Percentiles rank a stretch among this genome's conserved stretches.
Conservation (phyloP, 2,888 invertebrate species). For the Epistrophe eligans region DNA sequence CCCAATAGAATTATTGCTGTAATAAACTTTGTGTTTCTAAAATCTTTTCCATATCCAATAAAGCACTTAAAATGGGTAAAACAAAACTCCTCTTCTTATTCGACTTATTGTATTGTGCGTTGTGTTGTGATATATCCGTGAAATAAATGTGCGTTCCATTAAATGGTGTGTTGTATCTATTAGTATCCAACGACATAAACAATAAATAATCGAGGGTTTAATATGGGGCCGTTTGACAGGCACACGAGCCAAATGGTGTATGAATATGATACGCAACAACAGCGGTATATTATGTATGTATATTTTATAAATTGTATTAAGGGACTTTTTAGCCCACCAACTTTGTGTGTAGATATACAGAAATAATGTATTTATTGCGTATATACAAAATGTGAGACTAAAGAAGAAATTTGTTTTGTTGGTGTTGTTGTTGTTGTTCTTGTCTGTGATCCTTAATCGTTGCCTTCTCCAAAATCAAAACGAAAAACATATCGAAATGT, state of each 20-base stretch:
- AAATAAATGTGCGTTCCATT: constrained; percentile 11
- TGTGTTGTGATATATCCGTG: constrained; percentile 15
- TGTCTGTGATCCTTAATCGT: neutral
- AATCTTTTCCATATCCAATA: constrained; percentile 1
- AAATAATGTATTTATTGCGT: neutral
- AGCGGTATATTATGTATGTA: neutral
- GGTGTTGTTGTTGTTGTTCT: neutral
- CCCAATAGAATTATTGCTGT: constrained; percentile 31
- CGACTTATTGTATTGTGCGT: neutral
- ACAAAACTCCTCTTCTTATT: neutral
- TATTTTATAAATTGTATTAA: neutral
- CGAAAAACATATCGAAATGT: constrained; percentile 14
- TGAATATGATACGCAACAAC: constrained; percentile 29
- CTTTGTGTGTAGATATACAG: neutral
- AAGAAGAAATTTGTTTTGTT: neutral
- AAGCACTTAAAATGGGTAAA: constrained; percentile 20
- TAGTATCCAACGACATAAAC: constrained; percentile 64
- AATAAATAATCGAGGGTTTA: constrained; percentile 72
- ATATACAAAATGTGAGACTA: neutral
- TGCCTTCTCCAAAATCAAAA: constrained; percentile 10
- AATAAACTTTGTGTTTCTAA: neutral
- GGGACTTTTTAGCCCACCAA: neutral
- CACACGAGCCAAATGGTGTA: constrained; percentile 50
- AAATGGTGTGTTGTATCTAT: constrained; percentile 71
- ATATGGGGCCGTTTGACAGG: constrained; percentile 68